Evolutionary conservation across 1,140 invertebrate species (phyloP).

Genomic region (Theocolax elegans): DNA sequence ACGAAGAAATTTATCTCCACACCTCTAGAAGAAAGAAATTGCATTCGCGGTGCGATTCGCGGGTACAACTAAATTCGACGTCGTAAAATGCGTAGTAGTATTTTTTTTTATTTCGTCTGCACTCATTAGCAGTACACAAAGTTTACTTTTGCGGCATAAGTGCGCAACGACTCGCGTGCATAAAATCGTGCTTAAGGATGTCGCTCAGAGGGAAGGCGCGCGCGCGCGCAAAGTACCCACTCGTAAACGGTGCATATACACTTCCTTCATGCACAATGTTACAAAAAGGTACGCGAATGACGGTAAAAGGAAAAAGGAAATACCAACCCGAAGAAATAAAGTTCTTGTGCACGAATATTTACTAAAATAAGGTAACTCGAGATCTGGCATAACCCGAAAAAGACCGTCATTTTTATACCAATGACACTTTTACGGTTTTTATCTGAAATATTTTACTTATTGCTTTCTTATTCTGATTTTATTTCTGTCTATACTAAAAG

Average conservation of each 20-base stretch:
- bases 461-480: too few species aligned
- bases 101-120: neutral
- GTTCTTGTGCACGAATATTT: neutral
- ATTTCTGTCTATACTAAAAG: too few species aligned
- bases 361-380: neutral
- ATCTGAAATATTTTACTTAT: too few species aligned
- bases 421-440: too few species aligned
- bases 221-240: neutral
- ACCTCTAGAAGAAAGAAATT: too few species aligned
- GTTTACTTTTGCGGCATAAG: neutral
- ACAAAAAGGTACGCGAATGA: too few species aligned
- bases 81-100: neutral
- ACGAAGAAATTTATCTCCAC: too few species aligned
- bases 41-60: too few species aligned
- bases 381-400: too few species aligned
- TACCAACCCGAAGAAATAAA: neutral
- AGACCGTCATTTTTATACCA: too few species aligned
- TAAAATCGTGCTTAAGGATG: conserved; percentile 13
- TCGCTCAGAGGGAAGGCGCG: neutral
- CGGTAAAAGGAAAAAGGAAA: neutral
- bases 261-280: too few species aligned
- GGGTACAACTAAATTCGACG: too few species aligned
- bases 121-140: conserved; percentile 11
- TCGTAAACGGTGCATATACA: neutral
- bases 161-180: neutral